A percentile compares a stretch with the other conserved stretches of the same genome.
phyloP scores from a whole-genome alignment of 2,797 vertebrate species.

The Muscicapa striata region DNA sequence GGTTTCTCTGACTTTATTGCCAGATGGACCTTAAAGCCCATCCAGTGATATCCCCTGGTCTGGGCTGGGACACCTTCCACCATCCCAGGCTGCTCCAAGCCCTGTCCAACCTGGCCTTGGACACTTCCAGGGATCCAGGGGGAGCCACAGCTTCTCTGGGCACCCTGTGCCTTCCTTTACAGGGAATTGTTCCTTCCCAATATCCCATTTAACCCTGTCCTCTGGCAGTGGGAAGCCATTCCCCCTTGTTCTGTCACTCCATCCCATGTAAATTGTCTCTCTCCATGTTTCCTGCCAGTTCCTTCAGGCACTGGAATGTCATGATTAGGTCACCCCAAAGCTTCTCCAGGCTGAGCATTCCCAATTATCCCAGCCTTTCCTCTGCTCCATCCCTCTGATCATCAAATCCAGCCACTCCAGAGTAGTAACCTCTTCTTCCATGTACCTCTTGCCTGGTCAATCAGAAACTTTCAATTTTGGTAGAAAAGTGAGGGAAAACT shows the following conservation, averaged over 20 bases:
- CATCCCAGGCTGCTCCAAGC: accelerated
- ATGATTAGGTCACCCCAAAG: neutral
- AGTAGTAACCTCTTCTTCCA: neutral
- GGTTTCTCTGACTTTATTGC: accelerated
- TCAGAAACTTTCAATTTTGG: neutral
- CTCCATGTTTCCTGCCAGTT: neutral
- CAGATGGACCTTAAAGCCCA: neutral
- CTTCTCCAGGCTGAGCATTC: neutral
- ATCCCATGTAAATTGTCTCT: accelerated
- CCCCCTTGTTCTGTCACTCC: accelerated
- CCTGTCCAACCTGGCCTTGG: accelerated
- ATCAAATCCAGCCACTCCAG: neutral
- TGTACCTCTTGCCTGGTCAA: neutral
- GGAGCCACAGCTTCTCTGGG: neutral
- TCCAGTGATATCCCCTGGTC: too few species aligned
- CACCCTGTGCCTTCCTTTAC: neutral
- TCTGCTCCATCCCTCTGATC: neutral
- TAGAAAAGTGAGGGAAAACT: neutral
- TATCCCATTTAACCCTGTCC: neutral
- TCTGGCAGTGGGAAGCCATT: neutral
- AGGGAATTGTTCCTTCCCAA: accelerated
- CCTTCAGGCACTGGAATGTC: neutral
- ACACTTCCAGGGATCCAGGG: neutral
- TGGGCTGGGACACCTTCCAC: neutral
- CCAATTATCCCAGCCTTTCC: neutral